Evolutionary conservation across 2,888 invertebrate genomes (phyloP).

Genomic region (Caenorhabditis becei): DNA sequence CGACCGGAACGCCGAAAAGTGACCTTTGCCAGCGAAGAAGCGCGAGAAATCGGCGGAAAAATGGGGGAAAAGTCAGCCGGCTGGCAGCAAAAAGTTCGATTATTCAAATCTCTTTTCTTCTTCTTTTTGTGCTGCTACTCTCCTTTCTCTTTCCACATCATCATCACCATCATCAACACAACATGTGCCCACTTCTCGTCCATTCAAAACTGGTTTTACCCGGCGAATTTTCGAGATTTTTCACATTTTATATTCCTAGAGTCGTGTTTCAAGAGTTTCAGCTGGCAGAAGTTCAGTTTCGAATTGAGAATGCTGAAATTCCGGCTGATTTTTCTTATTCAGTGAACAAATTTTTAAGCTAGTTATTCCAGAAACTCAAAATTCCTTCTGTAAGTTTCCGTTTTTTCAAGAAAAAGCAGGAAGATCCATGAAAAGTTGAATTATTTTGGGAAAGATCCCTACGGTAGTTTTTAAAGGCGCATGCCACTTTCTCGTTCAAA

Average conservation of each 20-base stretch:
- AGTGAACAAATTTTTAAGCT: no score
- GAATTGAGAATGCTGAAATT: not conserved
- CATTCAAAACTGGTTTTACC: constrained; percentile 9
- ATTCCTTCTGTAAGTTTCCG: not conserved
- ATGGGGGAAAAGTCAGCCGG: not conserved
- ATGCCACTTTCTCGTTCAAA: no score
- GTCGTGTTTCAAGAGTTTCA: not conserved
- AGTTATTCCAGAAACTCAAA: no score
- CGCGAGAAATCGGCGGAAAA: no score
- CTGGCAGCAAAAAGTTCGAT: constrained; percentile 17
- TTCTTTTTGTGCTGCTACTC: not conserved
- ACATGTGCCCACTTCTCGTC: not conserved
- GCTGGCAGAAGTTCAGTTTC: no score
- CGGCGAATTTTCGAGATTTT: not conserved
- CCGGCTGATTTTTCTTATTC: not conserved
- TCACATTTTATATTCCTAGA: no score
- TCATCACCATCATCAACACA: constrained; percentile 4
- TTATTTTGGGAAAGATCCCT: no score
- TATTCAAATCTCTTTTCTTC: constrained; percentile 32
- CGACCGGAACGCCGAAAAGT: not conserved
- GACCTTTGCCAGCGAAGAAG: constrained; percentile 20
- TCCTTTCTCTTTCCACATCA: constrained; percentile 5
- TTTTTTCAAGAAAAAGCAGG: not conserved
- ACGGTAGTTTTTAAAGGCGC: no score
- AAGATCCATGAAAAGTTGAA: no score